These are phyloP conservation scores for Barypeithes pellucidus DNA, from an alignment of 2,888 invertebrate species.

Conservation along the genomic window DNA sequence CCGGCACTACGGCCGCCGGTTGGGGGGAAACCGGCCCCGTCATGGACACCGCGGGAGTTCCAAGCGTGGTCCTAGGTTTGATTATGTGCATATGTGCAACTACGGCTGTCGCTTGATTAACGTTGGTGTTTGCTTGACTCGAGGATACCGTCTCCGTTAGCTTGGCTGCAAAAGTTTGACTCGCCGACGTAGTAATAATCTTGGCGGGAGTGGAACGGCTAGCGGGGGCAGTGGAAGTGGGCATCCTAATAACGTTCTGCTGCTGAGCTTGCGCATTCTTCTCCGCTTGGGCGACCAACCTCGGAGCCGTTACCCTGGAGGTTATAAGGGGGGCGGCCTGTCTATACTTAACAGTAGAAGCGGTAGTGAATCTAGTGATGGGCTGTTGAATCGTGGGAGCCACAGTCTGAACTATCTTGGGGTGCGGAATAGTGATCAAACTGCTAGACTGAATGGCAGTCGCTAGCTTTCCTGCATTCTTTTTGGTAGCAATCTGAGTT, in stretches of 20 bases:
- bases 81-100: slow-evolving; percentile 5
- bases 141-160: slow-evolving; percentile 73
- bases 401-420: slow-evolving; percentile 61
- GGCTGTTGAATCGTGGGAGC: slow-evolving; percentile 59
- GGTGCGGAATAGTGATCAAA: slow-evolving; percentile 55
- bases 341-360: slow-evolving; percentile 62
- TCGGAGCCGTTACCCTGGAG: slow-evolving; percentile 68
- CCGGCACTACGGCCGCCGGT: slow-evolving; percentile 54
- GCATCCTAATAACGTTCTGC: slow-evolving; percentile 61
- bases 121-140: slow-evolving; percentile 49
- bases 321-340: slow-evolving; percentile 59
- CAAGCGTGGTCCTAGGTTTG: slow-evolving; percentile 38
- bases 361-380: slow-evolving; percentile 54
- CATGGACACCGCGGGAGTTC: slow-evolving; percentile 57
- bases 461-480: slow-evolving; percentile 66
- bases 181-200: slow-evolving; percentile 69
- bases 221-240: slow-evolving; percentile 73
- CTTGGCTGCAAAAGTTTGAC: slow-evolving; percentile 84
- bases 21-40: slow-evolving; percentile 65
- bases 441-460: slow-evolving; percentile 51
- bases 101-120: slow-evolving; percentile 45
- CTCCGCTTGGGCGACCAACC: slow-evolving; percentile 75
- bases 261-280: slow-evolving; percentile 67
- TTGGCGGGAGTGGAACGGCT: slow-evolving; percentile 65
- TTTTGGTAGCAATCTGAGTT: slow-evolving; percentile 71